phyloP scores from a whole-genome alignment of 2,797 vertebrate genomes.

The Cirrhinus molitorella region DNA sequence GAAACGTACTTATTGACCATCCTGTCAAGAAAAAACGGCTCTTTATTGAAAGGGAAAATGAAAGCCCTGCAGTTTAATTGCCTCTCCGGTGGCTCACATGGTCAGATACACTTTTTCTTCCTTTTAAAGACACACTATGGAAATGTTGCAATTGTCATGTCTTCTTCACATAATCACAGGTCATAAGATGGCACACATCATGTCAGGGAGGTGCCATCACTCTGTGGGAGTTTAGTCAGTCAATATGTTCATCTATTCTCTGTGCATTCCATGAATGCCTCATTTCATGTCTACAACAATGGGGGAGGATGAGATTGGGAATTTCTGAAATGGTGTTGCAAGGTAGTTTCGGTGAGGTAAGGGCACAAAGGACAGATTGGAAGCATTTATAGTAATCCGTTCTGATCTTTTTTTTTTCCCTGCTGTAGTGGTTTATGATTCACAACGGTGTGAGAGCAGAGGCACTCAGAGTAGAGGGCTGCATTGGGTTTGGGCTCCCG shows the following conservation, averaged over 20 bases:
- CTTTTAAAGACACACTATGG: background rate
- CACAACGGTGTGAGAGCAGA: background rate
- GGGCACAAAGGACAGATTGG: slow-evolving; percentile 8
- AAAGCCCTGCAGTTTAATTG: background rate
- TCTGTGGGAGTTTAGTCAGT: background rate
- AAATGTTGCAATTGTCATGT: background rate
- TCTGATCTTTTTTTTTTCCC: background rate
- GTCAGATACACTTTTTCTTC: background rate
- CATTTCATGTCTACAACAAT: background rate
- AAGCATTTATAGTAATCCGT: slow-evolving; percentile 8
- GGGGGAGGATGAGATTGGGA: background rate
- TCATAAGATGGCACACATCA: background rate
- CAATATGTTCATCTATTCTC: background rate
- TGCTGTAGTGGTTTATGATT: background rate
- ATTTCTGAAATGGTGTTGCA: background rate
- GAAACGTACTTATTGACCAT: background rate
- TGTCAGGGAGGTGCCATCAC: background rate
- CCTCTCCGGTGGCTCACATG: background rate
- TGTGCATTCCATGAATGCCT: background rate
- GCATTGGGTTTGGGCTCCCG: no score
- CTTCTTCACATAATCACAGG: background rate
- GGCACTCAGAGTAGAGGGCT: background rate
- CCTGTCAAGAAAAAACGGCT: background rate
- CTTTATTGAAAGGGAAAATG: background rate
- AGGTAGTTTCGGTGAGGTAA: background rate